phyloP scores from a whole-genome alignment of 2,113 vertebrate genomes.

The Cebidichthys violaceus region DNA sequence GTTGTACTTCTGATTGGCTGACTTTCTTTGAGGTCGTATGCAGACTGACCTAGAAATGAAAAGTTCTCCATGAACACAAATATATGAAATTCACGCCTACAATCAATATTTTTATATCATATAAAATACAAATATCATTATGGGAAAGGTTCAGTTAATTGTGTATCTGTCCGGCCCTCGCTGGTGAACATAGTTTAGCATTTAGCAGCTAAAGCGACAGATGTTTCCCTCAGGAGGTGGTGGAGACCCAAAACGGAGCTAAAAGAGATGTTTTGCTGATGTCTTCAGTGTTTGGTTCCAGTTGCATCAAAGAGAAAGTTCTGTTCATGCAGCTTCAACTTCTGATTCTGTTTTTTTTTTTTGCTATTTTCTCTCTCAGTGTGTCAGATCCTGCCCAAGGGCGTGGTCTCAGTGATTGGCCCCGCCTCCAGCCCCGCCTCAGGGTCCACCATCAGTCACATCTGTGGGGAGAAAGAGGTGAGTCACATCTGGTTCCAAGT shows the following conservation, averaged over 20 bases:
- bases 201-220: not conserved
- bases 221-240: not conserved
- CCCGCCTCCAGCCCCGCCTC: constrained; percentile 92
- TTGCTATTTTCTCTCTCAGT: constrained; percentile 73
- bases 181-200: not conserved
- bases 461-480: constrained; percentile 95
- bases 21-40: not conserved
- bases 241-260: not conserved
- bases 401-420: constrained; percentile 90
- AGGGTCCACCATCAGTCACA: constrained; percentile 92
- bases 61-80: not conserved
- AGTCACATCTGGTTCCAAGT: constrained; percentile 31
- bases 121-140: no score
- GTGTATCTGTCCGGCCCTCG: no score
- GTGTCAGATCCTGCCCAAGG: constrained; percentile 93
- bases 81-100: not conserved
- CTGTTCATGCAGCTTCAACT: not conserved
- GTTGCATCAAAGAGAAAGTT: not conserved
- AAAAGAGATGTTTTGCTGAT: not conserved
- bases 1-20: not conserved
- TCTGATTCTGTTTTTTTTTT: not conserved
- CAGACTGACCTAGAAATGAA: not conserved
- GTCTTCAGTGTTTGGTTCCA: not conserved
- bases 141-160: no score
- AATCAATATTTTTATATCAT: no score